These are phyloP conservation scores for Trachemys scripta DNA, from an alignment of 2,113 vertebrate genomes.

Conservation along the genomic window DNA sequence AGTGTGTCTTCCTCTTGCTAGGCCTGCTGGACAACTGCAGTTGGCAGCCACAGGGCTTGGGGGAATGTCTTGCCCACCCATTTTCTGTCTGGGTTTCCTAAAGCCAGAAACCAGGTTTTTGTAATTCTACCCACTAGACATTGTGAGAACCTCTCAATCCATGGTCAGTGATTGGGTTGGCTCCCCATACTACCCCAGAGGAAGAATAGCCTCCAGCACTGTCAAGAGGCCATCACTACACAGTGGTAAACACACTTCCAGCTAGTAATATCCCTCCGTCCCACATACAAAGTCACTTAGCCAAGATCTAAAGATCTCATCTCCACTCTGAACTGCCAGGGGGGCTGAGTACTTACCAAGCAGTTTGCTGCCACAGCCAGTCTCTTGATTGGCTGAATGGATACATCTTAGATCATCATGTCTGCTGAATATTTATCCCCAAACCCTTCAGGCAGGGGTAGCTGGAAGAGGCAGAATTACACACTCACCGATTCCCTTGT, in stretches of 20 bases:
- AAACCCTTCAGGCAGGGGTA: background rate
- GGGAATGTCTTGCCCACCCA: background rate
- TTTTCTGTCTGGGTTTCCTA: background rate
- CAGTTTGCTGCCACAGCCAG: background rate
- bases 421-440: background rate
- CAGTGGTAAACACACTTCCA: fast-evolving
- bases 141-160: background rate
- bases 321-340: background rate
- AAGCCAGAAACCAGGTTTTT: background rate
- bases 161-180: background rate
- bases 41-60: background rate
- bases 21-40: fast-evolving
- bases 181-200: background rate
- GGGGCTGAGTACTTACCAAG: background rate
- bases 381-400: background rate
- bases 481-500: constrained; percentile 93
- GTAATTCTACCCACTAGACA: fast-evolving
- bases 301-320: background rate
- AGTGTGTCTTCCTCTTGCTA: background rate
- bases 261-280: background rate
- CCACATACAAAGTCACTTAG: background rate
- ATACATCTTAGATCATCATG: background rate
- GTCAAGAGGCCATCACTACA: fast-evolving
- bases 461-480: background rate
- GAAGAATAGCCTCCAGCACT: background rate